Conservation (phyloP, 2,797 vertebrate genomes). For the Protonibea diacanthus region DNA sequence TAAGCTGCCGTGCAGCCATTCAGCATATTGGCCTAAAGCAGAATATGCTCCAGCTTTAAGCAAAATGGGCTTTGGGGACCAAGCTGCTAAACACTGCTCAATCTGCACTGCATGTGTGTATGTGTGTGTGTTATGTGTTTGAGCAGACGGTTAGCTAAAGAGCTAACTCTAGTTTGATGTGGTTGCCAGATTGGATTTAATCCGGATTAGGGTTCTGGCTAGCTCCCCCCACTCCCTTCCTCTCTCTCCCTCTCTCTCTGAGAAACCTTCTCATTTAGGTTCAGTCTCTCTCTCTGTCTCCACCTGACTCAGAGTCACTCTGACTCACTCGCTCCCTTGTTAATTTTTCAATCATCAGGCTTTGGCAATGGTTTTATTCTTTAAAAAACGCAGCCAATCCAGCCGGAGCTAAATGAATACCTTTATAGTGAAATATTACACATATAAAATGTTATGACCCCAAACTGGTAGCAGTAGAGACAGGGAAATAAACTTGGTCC, state of each 20-base stretch:
- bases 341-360: constrained; percentile 69
- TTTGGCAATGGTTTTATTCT: constrained; percentile 56
- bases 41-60: constrained; percentile 88
- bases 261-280: constrained; percentile 61
- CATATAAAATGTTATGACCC: constrained; percentile 77
- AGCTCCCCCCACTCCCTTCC: constrained; percentile 57
- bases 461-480: constrained; percentile 73
- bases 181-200: constrained; percentile 98
- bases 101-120: constrained; percentile 66
- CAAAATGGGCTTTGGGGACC: constrained; percentile 88
- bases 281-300: constrained; percentile 47
- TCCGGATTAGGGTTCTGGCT: constrained; percentile 86
- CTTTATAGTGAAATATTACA: constrained; percentile 75
- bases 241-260: constrained; percentile 36
- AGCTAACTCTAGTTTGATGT: constrained; percentile 90
- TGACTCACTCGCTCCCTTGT: constrained; percentile 60
- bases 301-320: constrained; percentile 57
- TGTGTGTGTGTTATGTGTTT: constrained; percentile 69
- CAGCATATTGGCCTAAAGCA: constrained; percentile 86
- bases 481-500: constrained; percentile 68
- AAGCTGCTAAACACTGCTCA: constrained; percentile 93
- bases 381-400: constrained; percentile 66
- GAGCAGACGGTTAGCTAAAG: constrained; percentile 89
- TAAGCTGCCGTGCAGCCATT: constrained; percentile 81
- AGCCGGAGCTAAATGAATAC: constrained; percentile 65